Evolutionary conservation across 2,113 vertebrate genomes (phyloP), one percentile per base, ranked within the genome.

Genomic region (Perccottus glenii): DNA sequence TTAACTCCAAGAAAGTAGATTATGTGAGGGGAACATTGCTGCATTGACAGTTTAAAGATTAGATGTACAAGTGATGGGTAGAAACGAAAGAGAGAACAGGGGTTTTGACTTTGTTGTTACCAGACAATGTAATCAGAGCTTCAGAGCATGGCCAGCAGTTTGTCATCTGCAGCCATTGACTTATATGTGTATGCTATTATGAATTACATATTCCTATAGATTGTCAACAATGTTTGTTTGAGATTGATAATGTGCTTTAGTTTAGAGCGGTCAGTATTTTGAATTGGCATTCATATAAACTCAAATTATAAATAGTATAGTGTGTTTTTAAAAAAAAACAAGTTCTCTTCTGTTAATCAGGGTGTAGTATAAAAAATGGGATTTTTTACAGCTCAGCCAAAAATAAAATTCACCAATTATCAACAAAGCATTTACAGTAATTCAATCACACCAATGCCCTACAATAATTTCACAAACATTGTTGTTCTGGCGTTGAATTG

Each of bases 1-100:
- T 91, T 91, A 86, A 70, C 65, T 85, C 50, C 63, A 73, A 58
- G 73, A 83, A 82, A 72, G 73, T 75, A 55, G 52, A 45, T 65
- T 67, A 77, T 35, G 42, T 65, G 56, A 56, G 61, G 43, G 9
- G 61, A 77, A 80, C 67, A 56, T 73, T 67, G 79, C 75, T 75
- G 78, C 62, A 63, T 77, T 33, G 68, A 76, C 55, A 70, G 44
- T 85, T 73, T 76, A 52, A 75, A 65, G 73, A 82, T 70, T 55
- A 60, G 45, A 59, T 6, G 44, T 12, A 60, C 10, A n/a, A 51
- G 56, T 59, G 55, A 43, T 33, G 10, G 50, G 32, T 11, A 32
- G 19, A 52, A 11, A 32, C 57, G 65, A 5, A 58, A 55, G 53
- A n/a, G 32, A 0, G n/a, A 40, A 9, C 10, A 27, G 27, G 43